Evolutionary conservation across 2,113 vertebrate genomes (phyloP), one percentile per base, ranked within the genome.

Genomic region (Notiomystis cincta): DNA sequence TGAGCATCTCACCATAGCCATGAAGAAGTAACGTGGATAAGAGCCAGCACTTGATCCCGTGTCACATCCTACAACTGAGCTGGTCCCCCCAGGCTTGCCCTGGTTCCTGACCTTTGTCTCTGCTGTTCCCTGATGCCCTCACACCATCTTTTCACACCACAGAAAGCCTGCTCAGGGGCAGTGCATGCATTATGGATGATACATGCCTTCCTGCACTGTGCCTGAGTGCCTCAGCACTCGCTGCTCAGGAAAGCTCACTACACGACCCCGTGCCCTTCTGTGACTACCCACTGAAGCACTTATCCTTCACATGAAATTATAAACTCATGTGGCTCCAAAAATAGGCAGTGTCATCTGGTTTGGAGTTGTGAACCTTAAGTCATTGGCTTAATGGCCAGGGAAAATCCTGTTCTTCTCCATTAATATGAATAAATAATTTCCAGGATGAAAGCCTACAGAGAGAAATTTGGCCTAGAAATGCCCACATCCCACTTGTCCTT

Each of bases 201-300:
- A 33, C 76, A 40, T 37, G 50, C 44, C 56, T 79, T 93, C 67
- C 76, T 81, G 80, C 2, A 1, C 64, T 37, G n/a, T 18, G 64
- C 71, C 56, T 18, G 60, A 83, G 48, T 40, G 60, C 51, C 67
- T 81, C 2, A 0, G 28, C 4, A 1, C 37, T 77, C 7, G 0
- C 25, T 44, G 62, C 79, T 75, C 66, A 54, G 62, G 48, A 70
- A 56, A 83, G 35, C 25, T 89, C 9, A 0, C 9, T 53, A 4
- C 64, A 9, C 3, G 76, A 67, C 82, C 67, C n/a, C 1, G 0
- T 45, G 76, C 56, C 76, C 76, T 78, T 35, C 69, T 67, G 66
- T 4, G 6, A 25, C 44, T 86, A 24, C 44, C 56, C 76, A 90
- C 28, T 37, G 56, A 71, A 87, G 58, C 64, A 64, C 15, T 83